Evolutionary conservation across 2,113 vertebrate species (phyloP).

Genomic region (Pterocles gutturalis): DNA sequence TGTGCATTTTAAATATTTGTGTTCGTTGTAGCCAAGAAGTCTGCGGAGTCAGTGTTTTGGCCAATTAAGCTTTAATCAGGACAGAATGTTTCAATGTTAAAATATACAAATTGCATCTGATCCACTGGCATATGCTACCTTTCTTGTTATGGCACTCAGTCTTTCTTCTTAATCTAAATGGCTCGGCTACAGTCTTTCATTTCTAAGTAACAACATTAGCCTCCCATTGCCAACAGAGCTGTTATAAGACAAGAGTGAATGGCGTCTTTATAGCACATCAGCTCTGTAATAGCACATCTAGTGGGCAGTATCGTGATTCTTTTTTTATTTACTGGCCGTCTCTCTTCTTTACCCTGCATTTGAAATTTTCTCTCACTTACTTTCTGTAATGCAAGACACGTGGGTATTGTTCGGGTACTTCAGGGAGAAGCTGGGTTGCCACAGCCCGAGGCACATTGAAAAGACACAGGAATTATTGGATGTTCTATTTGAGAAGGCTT

Average conservation of each 20-base stretch:
- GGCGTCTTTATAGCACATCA: background rate
- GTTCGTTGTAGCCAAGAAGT: constrained; percentile 62
- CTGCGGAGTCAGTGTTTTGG: constrained; percentile 49
- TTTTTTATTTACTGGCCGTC: background rate
- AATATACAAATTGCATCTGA: constrained; percentile 65
- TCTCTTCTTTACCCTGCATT: background rate
- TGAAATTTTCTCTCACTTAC: background rate
- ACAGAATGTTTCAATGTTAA: constrained; percentile 65
- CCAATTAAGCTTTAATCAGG: constrained; percentile 72
- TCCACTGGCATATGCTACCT: constrained; percentile 25
- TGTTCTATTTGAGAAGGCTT: background rate
- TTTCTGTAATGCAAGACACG: background rate
- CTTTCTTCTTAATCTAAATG: background rate
- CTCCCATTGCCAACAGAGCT: background rate
- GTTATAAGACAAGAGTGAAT: background rate
- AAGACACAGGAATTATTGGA: background rate
- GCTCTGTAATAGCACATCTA: background rate
- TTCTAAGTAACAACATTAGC: background rate
- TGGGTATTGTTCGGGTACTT: background rate
- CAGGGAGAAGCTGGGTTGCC: background rate
- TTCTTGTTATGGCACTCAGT: background rate
- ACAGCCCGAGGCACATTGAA: background rate
- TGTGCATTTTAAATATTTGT: constrained; percentile 70
- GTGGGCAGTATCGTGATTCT: background rate
- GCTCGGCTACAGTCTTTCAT: background rate